These are phyloP conservation scores for Parnassius apollo DNA, from an alignment of 2,888 invertebrate genomes.

Conservation along the genomic window DNA sequence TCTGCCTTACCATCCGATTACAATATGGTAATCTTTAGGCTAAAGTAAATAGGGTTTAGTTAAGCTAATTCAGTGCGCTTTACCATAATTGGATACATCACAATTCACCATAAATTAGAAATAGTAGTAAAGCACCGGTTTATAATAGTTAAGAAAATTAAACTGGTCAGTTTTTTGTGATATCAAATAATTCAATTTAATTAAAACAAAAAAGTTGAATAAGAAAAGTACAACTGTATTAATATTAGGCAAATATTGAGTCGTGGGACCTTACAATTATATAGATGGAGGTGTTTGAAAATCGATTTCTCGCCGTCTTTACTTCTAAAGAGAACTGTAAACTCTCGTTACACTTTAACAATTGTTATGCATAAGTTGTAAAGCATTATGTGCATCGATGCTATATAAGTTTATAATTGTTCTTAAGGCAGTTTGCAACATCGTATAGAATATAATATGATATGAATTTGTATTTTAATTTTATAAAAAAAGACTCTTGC, in stretches of 20 bases:
- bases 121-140: too few species aligned
- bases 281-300: constrained; percentile 24
- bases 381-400: constrained; percentile 30
- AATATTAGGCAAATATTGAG: constrained; percentile 15
- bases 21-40: too few species aligned
- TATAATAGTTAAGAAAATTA: too few species aligned
- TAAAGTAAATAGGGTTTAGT: too few species aligned
- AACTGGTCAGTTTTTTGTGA: too few species aligned
- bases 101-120: too few species aligned
- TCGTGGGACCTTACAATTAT: constrained; percentile 11
- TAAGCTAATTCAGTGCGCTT: too few species aligned
- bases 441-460: constrained; percentile 26
- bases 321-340: constrained; percentile 49
- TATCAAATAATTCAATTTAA: background rate
- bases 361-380: constrained; percentile 47
- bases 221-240: constrained; percentile 10
- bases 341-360: constrained; percentile 51
- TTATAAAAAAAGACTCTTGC: too few species aligned
- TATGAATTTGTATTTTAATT: constrained; percentile 6
- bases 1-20: too few species aligned
- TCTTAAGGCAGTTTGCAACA: constrained; percentile 31
- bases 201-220: background rate
- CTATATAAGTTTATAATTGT: constrained; percentile 56
- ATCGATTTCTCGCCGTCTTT: constrained; percentile 47
- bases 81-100: too few species aligned